Evolutionary conservation across 2,113 vertebrate species (phyloP).

Genomic region (Hydropotes inermis): DNA sequence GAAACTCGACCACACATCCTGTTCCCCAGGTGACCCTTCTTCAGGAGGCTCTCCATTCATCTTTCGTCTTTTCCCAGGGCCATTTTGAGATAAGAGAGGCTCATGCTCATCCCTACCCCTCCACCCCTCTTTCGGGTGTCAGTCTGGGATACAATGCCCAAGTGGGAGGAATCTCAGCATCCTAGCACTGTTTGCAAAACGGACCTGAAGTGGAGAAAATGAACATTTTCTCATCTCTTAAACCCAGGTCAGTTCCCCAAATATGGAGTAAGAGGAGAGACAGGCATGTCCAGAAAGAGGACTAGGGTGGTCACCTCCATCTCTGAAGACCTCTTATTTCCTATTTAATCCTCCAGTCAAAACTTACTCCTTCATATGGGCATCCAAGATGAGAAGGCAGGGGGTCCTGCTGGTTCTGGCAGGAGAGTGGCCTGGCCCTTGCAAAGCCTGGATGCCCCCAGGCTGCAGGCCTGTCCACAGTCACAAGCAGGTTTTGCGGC

Average conservation of each 20-base stretch:
- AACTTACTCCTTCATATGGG: not conserved
- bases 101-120: not conserved
- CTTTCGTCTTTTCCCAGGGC: not conserved
- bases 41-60: not conserved
- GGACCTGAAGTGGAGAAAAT: not conserved
- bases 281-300: not conserved
- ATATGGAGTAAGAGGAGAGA: not conserved
- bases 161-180: not conserved
- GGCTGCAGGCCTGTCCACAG: not conserved
- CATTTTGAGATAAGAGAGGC: not conserved
- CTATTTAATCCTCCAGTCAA: not conserved
- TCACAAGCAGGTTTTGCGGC: not conserved
- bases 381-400: not conserved
- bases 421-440: not conserved
- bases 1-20: not conserved
- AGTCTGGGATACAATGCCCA: not conserved
- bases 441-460: not conserved
- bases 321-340: not conserved
- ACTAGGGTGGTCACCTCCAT: not conserved
- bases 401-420: not conserved
- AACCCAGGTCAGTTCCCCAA: not conserved
- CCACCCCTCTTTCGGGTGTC: not conserved
- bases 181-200: not conserved
- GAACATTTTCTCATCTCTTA: not conserved
- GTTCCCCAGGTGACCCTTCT: not conserved